phyloP scores from a whole-genome alignment of 2,888 invertebrate species.

The Ptilodon capucinus region DNA sequence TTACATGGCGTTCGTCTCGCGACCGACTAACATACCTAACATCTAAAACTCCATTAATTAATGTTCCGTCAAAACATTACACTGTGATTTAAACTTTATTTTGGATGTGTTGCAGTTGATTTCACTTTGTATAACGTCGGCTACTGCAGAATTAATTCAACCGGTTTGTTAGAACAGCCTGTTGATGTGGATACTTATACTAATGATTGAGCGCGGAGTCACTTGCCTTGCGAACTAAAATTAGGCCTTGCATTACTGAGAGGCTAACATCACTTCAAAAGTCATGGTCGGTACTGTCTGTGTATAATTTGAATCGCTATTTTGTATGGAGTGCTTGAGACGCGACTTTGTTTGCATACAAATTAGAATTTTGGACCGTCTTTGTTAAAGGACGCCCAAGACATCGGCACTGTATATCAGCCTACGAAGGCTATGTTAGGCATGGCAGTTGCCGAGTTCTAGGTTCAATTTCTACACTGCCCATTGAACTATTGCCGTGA shows the following conservation, averaged over 20 bases:
- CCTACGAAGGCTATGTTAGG: no score
- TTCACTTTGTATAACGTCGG: background rate
- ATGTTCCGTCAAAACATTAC: background rate
- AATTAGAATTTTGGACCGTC: no score
- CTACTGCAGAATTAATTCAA: constrained; percentile 19
- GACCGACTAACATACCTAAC: background rate
- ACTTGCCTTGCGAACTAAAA: constrained; percentile 1
- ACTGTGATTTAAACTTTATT: background rate
- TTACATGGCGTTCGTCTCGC: background rate
- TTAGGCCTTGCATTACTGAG: background rate
- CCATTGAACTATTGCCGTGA: no score
- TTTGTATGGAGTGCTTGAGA: no score
- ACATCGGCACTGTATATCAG: no score
- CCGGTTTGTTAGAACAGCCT: constrained; percentile 22
- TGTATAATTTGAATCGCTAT: no score
- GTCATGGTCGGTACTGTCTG: background rate
- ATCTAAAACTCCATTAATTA: background rate
- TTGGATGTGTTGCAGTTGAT: background rate
- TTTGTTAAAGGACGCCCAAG: no score
- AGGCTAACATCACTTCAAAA: background rate
- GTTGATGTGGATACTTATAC: constrained; percentile 3
- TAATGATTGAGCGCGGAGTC: constrained; percentile 12
- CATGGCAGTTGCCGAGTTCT: no score
- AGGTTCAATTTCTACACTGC: no score
- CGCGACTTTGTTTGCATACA: no score